These are phyloP conservation scores for Smithornis capensis DNA, from an alignment of 2,113 vertebrate species.

Conservation along the genomic window DNA sequence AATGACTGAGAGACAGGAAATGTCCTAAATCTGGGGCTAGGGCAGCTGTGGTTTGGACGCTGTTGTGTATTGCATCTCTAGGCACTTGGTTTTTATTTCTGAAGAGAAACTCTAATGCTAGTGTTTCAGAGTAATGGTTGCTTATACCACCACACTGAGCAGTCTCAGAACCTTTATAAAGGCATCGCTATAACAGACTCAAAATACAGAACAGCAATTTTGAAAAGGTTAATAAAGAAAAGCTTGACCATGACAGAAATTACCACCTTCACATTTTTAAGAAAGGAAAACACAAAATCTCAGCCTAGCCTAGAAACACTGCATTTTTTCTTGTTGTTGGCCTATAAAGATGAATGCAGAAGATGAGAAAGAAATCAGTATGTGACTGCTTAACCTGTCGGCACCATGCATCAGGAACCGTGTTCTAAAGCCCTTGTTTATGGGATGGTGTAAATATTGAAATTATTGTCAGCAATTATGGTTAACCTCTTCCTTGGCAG, in stretches of 20 bases:
- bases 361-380: background rate
- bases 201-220: background rate
- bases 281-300: background rate
- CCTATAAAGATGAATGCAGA: background rate
- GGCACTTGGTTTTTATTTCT: background rate
- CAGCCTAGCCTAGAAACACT: background rate
- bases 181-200: background rate
- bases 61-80: background rate
- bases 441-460: background rate
- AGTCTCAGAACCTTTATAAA: background rate
- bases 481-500: background rate
- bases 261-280: background rate
- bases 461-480: background rate
- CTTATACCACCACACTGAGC: background rate
- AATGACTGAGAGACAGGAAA: constrained; percentile 8
- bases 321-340: background rate
- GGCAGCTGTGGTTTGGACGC: background rate
- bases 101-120: background rate
- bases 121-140: background rate
- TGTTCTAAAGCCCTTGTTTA: background rate
- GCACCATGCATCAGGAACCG: rapidly evolving
- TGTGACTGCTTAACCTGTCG: background rate
- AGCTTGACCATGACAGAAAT: background rate
- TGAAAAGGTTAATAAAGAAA: background rate
- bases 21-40: background rate